Conservation (phyloP, 2,797 vertebrate genomes). For the Zenarchopterus dispar region DNA sequence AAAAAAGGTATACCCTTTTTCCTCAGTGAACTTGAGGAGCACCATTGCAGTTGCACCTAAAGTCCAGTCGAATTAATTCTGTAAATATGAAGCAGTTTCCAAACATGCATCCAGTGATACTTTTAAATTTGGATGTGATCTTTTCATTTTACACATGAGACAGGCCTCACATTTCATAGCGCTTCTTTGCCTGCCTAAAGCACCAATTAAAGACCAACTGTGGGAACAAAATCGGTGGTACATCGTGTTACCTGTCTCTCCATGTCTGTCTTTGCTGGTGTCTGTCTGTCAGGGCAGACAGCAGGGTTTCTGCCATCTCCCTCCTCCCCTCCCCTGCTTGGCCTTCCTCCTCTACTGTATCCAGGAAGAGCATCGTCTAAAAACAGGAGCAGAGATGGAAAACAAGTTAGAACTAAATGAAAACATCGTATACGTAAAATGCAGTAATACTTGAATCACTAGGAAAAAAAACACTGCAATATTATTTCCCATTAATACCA, state of each 20-base stretch:
- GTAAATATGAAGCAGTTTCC: background rate
- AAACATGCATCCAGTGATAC: background rate
- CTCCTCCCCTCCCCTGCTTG: conserved; percentile 81
- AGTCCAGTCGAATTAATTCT: too few species aligned
- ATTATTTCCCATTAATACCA: background rate
- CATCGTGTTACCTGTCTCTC: conserved; percentile 87
- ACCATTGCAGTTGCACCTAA: too few species aligned
- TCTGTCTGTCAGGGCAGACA: conserved; percentile 85
- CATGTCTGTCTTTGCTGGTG: conserved; percentile 92
- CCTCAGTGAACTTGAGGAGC: too few species aligned
- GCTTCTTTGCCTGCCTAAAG: conserved; percentile 18
- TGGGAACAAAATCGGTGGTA: conserved; percentile 23
- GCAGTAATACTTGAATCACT: background rate
- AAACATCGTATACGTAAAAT: background rate
- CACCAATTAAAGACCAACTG: conserved; percentile 21
- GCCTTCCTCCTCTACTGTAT: conserved; percentile 84
- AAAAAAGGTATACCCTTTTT: too few species aligned
- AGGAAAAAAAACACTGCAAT: background rate
- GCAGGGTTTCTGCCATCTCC: conserved; percentile 85
- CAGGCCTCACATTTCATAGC: background rate
- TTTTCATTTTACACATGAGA: conserved; percentile 14
- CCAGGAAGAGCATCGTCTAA: conserved; percentile 91
- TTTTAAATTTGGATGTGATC: conserved; percentile 3
- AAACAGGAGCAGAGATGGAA: conserved; percentile 55
- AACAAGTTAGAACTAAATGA: background rate